These are phyloP conservation scores for Plestiodon gilberti DNA, from an alignment of 2,113 vertebrate genomes.

Conservation along the genomic window DNA sequence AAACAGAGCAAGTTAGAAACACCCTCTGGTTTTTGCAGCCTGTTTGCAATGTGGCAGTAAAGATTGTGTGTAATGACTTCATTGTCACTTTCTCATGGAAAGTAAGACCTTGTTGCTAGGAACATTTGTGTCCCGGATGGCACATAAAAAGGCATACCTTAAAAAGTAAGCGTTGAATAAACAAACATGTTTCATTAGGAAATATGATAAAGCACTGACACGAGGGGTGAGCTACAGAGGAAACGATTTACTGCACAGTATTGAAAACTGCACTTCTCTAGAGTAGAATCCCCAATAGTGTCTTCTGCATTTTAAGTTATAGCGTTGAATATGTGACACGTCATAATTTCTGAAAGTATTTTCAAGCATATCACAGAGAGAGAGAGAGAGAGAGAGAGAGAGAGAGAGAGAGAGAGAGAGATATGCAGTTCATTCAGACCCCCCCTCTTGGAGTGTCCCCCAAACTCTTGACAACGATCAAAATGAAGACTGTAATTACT, in stretches of 20 bases:
- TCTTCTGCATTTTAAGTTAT: conserved; percentile 33
- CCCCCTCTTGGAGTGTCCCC: not conserved
- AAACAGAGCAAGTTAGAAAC: conserved; percentile 19
- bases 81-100: conserved; percentile 3
- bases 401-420: no score
- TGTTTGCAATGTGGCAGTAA: not conserved
- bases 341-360: conserved; percentile 15
- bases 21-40: not conserved
- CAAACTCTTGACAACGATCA: not conserved
- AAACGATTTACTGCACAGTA: not conserved
- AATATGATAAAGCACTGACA: not conserved
- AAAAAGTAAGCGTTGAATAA: not conserved
- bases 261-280: conserved; percentile 30
- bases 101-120: not conserved
- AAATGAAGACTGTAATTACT: not conserved
- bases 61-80: not conserved
- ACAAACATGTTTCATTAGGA: conserved; percentile 5
- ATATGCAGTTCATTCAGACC: no score
- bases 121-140: conserved; percentile 7
- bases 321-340: conserved; percentile 4
- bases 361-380: conserved; percentile 6
- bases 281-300: not conserved
- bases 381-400: no score
- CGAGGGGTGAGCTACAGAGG: conserved; percentile 2
- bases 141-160: not conserved